Conservation (phyloP, 2,888 invertebrate genomes). For the Spicauda simplicius region DNA sequence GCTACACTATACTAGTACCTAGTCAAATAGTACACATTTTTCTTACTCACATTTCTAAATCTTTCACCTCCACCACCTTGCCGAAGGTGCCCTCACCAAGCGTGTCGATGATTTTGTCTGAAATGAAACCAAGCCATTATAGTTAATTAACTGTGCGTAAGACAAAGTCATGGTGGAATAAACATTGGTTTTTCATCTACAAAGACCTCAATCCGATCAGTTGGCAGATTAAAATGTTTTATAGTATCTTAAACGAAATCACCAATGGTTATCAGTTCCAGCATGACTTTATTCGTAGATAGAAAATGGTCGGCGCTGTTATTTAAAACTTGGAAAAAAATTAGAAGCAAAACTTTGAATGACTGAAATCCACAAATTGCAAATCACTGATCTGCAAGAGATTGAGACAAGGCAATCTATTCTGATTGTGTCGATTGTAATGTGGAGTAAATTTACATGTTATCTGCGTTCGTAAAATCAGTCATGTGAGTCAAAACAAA, state of each 20-base stretch:
- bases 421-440: conserved; percentile 43
- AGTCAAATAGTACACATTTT: neutral
- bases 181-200: conserved; percentile 53
- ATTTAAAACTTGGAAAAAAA: conserved; percentile 33
- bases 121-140: conserved; percentile 86
- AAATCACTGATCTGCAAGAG: conserved; percentile 57
- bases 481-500: conserved; percentile 11
- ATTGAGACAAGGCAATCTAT: conserved; percentile 40
- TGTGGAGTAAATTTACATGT: conserved; percentile 35
- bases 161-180: conserved; percentile 72
- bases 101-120: conserved; percentile 99
- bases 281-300: conserved; percentile 32
- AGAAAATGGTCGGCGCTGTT: conserved; percentile 31
- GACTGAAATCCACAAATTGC: conserved; percentile 55
- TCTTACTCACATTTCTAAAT: conserved; percentile 94
- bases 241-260: conserved; percentile 15
- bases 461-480: conserved; percentile 7
- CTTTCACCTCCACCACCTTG: conserved; percentile 99
- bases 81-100: conserved; percentile 99
- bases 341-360: conserved; percentile 43
- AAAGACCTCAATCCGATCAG: neutral
- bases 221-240: neutral
- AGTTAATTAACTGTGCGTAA: conserved; percentile 60
- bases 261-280: conserved; percentile 28
- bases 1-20: neutral